Evolutionary conservation across 1,140 invertebrate genomes (phyloP), one percentile per base, ranked within the genome.

Genomic region (Heliconius congener): DNA sequence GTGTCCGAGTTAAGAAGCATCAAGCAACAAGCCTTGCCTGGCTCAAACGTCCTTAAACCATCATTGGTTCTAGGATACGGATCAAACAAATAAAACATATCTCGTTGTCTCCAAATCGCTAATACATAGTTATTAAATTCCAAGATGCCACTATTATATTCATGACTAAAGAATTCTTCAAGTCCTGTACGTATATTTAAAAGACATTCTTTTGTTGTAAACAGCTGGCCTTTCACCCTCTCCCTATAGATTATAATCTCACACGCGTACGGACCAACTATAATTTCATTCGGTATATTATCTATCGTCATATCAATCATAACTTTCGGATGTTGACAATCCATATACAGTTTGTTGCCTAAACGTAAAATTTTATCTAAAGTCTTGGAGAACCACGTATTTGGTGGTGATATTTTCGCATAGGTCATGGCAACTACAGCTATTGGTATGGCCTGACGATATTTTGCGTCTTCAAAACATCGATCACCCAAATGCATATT

Each of bases 81-180:
- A 85, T 96, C 95, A 81, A 95, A 95, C 71, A 95, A 88, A 80
- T 95, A 95, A 80, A 86, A 95, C 93, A 95, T 95, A 76, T 95
- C 95, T 78, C 95, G 93, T 78, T 95, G 95, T 60, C 93, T 89
- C 95, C 95, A 96, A 6, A 95, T 82, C 0, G 92, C 95, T 4
- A 95, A 46, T n/a, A 86, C 83, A 82, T 90, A 94, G 78, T 91
- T 93, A 80, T 91, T 94, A 66, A 95, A 95, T 73, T 95, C 93
- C 57, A 95, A 82, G 46, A 96, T 92, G 70, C 92, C 95, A 81
- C 94, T 90, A 73, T 95, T 88, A 84, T 95, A 91, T 87, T 94
- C 85, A 66, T 92, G 87, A 87, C 84, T 89, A 88, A 95, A 92
- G 88, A 95, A 88, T 80, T 93, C 88, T 85, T 93, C 82, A 86